Conservation (phyloP, 2,888 invertebrate species). For the Drosophila lacicola region DNA sequence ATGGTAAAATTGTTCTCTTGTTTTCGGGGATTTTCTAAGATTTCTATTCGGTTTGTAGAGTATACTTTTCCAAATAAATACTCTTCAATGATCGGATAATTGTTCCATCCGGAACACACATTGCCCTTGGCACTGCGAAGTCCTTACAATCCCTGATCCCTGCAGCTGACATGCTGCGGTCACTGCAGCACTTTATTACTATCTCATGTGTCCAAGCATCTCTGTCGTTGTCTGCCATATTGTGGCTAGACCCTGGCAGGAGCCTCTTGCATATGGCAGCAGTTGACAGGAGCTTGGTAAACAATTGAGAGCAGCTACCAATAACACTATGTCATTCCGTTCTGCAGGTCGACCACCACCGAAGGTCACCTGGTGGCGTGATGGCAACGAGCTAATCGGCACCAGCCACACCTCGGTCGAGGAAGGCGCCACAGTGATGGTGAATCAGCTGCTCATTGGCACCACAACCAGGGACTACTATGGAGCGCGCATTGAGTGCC, state of each 20-base stretch:
- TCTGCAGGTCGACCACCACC: constrained; percentile 91
- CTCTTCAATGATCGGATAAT: too few relatives aligned
- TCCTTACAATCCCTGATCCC: constrained; percentile 1
- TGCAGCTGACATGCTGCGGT: constrained; percentile 16
- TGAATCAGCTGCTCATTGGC: constrained; percentile 91
- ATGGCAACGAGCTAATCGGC: constrained; percentile 90
- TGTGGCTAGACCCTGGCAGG: neutral
- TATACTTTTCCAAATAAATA: too few relatives aligned
- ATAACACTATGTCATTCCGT: constrained; percentile 5
- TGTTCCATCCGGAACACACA: too few relatives aligned
- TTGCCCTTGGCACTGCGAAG: too few relatives aligned
- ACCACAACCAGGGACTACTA: constrained; percentile 90
- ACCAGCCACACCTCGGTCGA: constrained; percentile 89
- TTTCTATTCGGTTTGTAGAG: too few relatives aligned
- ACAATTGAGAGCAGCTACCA: neutral
- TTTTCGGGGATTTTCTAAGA: too few relatives aligned
- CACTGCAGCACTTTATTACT: constrained; percentile 24
- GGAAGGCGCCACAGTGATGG: constrained; percentile 87
- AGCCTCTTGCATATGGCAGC: neutral
- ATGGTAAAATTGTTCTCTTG: too few relatives aligned
- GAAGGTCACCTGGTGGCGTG: constrained; percentile 93
- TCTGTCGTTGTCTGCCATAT: neutral
- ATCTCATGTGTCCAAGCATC: neutral
- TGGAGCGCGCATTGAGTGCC: constrained; percentile 91
- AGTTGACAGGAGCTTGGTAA: neutral